Conservation (phyloP, 2,888 invertebrate species). For the Thymelicus sylvestris region DNA sequence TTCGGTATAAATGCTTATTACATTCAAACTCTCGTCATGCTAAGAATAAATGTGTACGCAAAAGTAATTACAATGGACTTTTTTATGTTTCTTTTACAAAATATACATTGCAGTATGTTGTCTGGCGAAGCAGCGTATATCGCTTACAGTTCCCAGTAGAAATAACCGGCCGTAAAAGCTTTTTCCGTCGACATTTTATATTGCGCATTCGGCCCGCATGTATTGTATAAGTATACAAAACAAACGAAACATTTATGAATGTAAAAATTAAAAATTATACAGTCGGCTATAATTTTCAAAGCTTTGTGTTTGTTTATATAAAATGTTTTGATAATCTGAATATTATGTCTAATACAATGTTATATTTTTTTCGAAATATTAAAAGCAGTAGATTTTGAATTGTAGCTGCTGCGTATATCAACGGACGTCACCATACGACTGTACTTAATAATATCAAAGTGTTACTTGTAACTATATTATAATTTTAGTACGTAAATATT, state of each 20-base stretch:
- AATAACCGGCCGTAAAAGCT: slow-evolving; percentile 75
- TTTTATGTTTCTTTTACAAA: slow-evolving; percentile 8
- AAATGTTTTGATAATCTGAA: too few relatives aligned
- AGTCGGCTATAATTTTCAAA: neutral
- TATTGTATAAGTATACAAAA: slow-evolving; percentile 26
- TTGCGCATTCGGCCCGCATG: slow-evolving; percentile 59
- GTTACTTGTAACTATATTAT: too few relatives aligned
- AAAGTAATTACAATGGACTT: slow-evolving; percentile 4
- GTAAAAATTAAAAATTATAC: slow-evolving; percentile 23
- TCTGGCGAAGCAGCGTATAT: slow-evolving; percentile 33
- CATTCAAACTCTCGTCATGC: neutral
- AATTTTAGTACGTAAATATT: too few relatives aligned
- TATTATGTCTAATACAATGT: too few relatives aligned
- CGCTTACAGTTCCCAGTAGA: slow-evolving; percentile 64
- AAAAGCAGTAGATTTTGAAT: too few relatives aligned
- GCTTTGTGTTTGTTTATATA: too few relatives aligned
- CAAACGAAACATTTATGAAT: slow-evolving; percentile 17
- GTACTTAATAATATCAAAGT: too few relatives aligned
- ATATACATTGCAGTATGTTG: slow-evolving; percentile 25
- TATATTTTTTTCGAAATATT: too few relatives aligned
- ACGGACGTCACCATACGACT: too few relatives aligned
- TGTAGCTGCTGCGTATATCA: too few relatives aligned
- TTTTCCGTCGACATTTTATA: slow-evolving; percentile 75
- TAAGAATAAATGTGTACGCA: neutral
- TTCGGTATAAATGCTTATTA: too few relatives aligned